A percentile compares a stretch with the other conserved stretches of the same genome.
phyloP scores from a whole-genome alignment of 1,140 invertebrate genomes.

The Pseudomyrmex sp. region DNA sequence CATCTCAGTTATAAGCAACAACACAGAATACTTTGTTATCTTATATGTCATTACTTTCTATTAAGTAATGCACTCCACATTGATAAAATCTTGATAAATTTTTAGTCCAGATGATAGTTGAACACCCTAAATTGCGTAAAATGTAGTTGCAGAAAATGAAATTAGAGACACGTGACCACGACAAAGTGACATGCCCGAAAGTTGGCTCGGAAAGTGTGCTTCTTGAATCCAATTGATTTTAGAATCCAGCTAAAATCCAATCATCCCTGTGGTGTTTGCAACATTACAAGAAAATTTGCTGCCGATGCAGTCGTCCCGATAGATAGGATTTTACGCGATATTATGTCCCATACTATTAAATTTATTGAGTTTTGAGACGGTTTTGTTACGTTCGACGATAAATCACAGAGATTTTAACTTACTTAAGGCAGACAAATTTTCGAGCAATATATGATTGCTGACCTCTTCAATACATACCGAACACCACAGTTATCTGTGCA shows the following conservation, averaged over 20 bases:
- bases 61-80: conserved; percentile 61
- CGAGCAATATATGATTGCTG: conserved; percentile 63
- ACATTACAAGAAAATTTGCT: conserved; percentile 70
- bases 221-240: conserved; percentile 62
- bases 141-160: conserved; percentile 54
- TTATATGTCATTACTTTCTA: conserved; percentile 59
- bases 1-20: conserved; percentile 23
- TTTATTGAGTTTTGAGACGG: not conserved
- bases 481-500: conserved; percentile 82
- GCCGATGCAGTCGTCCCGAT: not conserved
- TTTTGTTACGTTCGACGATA: not conserved
- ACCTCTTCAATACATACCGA: conserved; percentile 85
- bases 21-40: conserved; percentile 51
- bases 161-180: conserved; percentile 57
- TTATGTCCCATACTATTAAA: not conserved
- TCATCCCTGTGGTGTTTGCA: conserved; percentile 68
- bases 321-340: not conserved
- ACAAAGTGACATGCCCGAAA: conserved; percentile 67
- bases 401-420: not conserved
- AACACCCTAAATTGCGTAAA: conserved; percentile 60
- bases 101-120: conserved; percentile 48
- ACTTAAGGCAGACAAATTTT: conserved; percentile 68
- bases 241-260: conserved; percentile 70
- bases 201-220: conserved; percentile 64
- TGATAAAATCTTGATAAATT: conserved; percentile 58